These are phyloP conservation scores for Microcebus lehilahytsara DNA, from an alignment of 2,113 vertebrate species.

Conservation along the genomic window DNA sequence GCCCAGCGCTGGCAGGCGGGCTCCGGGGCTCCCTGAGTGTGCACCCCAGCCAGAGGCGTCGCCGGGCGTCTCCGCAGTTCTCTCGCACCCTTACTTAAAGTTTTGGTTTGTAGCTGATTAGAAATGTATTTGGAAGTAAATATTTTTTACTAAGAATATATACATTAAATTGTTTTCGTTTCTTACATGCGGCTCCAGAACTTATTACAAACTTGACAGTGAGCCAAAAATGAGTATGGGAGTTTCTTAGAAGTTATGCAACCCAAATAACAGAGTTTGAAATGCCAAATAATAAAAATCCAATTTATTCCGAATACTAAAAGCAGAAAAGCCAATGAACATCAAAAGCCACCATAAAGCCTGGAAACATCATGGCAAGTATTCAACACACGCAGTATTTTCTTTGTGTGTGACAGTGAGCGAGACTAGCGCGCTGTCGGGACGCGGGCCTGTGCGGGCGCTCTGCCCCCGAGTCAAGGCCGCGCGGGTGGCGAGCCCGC, in stretches of 20 bases:
- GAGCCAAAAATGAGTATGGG: neutral
- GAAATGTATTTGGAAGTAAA: neutral
- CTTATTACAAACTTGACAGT: neutral
- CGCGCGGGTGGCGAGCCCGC: no score
- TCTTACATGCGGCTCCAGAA: neutral
- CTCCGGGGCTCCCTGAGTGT: neutral
- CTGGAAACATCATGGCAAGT: neutral
- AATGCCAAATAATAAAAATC: neutral
- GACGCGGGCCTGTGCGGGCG: no score
- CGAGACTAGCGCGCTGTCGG: neutral
- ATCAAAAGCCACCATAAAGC: neutral
- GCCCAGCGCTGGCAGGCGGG: no score
- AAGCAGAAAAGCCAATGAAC: neutral
- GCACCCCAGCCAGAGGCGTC: neutral
- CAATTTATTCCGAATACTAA: neutral
- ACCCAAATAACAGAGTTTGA: neutral
- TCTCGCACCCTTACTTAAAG: neutral
- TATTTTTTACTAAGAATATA: neutral
- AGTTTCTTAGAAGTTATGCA: neutral
- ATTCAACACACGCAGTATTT: neutral
- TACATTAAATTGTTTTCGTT: neutral
- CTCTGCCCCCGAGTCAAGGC: no score
- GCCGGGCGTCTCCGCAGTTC: neutral
- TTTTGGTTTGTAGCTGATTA: neutral
- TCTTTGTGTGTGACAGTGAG: neutral